Evolutionary conservation across 1,140 invertebrate genomes (phyloP).

Genomic region (Plodia interpunctella): DNA sequence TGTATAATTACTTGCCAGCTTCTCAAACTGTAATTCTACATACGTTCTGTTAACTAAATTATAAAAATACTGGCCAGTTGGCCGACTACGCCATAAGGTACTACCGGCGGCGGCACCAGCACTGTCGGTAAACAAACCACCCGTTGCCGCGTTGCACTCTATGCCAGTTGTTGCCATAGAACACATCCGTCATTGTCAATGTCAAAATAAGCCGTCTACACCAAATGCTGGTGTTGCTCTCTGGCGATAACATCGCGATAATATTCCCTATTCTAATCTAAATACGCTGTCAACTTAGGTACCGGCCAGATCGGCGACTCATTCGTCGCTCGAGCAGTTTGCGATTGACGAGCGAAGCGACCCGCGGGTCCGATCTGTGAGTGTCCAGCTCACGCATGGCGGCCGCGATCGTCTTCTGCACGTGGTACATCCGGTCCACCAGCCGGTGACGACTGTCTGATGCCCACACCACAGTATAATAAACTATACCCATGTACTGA

Average conservation of each 20-base stretch:
- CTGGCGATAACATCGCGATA: no score
- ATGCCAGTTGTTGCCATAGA: no score
- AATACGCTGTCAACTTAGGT: no score
- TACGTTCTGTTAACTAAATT: background rate
- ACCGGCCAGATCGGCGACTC: background rate
- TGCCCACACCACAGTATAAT: slow-evolving; percentile 24
- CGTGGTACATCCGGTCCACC: slow-evolving; percentile 36
- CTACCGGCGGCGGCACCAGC: no score
- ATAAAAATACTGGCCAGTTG: no score
- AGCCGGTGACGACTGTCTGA: slow-evolving; percentile 59
- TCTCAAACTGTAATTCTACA: background rate
- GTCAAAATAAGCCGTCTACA: no score
- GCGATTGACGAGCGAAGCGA: slow-evolving; percentile 20
- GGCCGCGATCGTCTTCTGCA: slow-evolving; percentile 27
- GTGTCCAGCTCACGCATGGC: slow-evolving; percentile 27
- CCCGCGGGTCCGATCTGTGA: slow-evolving; percentile 28
- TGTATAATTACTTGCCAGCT: background rate
- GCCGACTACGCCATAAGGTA: no score
- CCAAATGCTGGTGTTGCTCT: no score
- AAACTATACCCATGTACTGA: background rate
- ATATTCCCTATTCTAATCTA: no score
- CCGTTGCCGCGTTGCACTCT: no score
- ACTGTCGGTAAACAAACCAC: no score
- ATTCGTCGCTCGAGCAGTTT: background rate
- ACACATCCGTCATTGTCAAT: no score